A percentile compares a stretch with the other conserved stretches of the same genome.
Conservation (phyloP, 2,797 vertebrate genomes). For the Trichosurus vulpecula region DNA sequence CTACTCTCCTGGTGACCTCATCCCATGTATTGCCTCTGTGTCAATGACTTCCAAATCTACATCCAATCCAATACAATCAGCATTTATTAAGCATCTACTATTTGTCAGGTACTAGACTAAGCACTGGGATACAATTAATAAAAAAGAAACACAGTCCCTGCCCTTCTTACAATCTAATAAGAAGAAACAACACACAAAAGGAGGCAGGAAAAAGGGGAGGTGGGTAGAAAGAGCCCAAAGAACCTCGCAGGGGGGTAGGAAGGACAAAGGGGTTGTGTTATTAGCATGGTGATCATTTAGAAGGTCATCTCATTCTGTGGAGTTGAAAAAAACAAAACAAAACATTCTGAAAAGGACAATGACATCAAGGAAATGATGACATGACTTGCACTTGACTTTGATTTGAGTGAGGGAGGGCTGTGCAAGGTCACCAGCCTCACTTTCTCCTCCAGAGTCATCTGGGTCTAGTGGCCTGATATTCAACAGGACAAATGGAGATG, state of each 20-base stretch:
- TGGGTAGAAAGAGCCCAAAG: not conserved
- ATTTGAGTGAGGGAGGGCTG: no score
- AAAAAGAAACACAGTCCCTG: not conserved
- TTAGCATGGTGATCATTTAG: not conserved
- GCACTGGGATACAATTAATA: not conserved
- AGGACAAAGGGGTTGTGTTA: no score
- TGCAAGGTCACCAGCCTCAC: no score
- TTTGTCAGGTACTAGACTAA: not conserved
- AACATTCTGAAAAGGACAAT: no score
- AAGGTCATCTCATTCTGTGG: not conserved
- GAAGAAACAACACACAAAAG: not conserved
- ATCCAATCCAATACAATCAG: not conserved
- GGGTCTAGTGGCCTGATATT: no score
- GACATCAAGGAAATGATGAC: no score
- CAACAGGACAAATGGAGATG: no score
- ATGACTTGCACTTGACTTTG: no score
- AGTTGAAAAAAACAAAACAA: not conserved
- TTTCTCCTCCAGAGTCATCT: no score
- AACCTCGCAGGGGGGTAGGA: not conserved
- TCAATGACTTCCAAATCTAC: not conserved
- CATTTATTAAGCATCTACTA: not conserved
- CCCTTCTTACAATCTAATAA: not conserved
- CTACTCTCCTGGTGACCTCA: not conserved
- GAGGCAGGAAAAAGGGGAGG: not conserved
- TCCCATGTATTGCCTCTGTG: not conserved